Conservation (phyloP, 2,113 vertebrate species). For the Spilogale gracilis region DNA sequence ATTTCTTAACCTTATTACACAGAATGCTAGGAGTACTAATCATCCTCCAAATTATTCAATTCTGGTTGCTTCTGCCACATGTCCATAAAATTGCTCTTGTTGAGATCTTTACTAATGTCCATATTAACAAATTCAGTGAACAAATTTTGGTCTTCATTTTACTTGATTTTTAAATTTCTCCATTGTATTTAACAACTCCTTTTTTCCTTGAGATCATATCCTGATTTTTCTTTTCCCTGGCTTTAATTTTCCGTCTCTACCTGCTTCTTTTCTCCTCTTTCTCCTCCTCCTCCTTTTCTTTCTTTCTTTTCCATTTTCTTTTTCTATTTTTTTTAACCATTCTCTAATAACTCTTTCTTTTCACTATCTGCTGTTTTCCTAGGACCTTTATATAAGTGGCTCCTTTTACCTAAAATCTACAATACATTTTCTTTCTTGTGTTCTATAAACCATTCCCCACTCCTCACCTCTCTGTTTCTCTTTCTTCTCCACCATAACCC, state of each 20-base stretch:
- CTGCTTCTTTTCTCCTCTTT: not conserved
- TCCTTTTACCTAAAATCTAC: not conserved
- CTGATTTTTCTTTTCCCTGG: not conserved
- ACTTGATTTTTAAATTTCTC: not conserved
- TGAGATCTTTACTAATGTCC: not conserved
- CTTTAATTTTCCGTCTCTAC: not conserved
- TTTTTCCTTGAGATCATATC: not conserved
- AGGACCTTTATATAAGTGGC: not conserved
- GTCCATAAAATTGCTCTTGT: not conserved
- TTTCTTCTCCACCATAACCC: not conserved
- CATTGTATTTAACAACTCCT: not conserved
- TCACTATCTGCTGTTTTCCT: not conserved
- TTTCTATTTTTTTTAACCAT: not conserved
- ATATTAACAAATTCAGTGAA: not conserved
- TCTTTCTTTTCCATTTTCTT: not conserved
- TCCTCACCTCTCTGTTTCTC: not conserved
- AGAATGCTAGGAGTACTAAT: not conserved
- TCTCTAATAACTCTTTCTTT: not conserved
- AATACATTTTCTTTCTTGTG: not conserved
- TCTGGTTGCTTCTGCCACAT: not conserved
- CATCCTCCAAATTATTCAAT: not conserved
- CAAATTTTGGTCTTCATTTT: not conserved
- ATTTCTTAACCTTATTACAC: not conserved
- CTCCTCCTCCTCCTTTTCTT: not conserved
- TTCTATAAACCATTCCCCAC: not conserved